Base-by-base conservation (phyloP, 2,113 vertebrate species). In the Gobius niger region DNA sequence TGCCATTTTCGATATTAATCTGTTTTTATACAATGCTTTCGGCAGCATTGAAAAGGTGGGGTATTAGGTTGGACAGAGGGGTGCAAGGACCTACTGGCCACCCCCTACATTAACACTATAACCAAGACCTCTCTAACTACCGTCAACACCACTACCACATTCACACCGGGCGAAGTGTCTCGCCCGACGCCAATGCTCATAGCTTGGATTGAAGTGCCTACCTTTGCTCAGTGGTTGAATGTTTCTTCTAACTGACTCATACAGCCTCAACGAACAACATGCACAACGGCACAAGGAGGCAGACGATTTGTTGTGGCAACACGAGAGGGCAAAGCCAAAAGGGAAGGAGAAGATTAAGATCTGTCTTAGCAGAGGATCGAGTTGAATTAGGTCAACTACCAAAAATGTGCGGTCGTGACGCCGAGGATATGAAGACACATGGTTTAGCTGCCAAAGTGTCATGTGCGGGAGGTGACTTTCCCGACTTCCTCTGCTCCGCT, bases 401-500 rank as follows among this genome's bases (percentile, higher is more conserved):
- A 60, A 60, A 42, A 60, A 60, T 60, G 40, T 41, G 9, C 40
- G 34, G 40, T 41, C 40, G 24, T 57, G 54, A 57, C 14, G 54
- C 12, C 14, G 9, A 47, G 61, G 16, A 63, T 47, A 46, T 47
- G 16, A 44, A 63, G n/a, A 19, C 47, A 60, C 15, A 41, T 52
- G 56, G 73, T 75, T 67, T 11, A 60, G 49, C 68, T 50, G 66
- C 63, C 51, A 50, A 71, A 77, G 85, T 80, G 71, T 82, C 71
- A 63, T 68, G 75, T 79, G 77, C 81, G 75, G 75, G 72, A 57
- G 1, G 13, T 41, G 64, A 60, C 65, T 44, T 49, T 12, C 63
- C 68, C 46, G 59, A 70, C 70, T 68, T 86, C 86, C 63, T 14
- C 67, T 63, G 61, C 47, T 67, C 68, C 18, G 73, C 72, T 90